phyloP scores from a whole-genome alignment of 1,140 invertebrate species.

The Acromyrmex heyeri region DNA sequence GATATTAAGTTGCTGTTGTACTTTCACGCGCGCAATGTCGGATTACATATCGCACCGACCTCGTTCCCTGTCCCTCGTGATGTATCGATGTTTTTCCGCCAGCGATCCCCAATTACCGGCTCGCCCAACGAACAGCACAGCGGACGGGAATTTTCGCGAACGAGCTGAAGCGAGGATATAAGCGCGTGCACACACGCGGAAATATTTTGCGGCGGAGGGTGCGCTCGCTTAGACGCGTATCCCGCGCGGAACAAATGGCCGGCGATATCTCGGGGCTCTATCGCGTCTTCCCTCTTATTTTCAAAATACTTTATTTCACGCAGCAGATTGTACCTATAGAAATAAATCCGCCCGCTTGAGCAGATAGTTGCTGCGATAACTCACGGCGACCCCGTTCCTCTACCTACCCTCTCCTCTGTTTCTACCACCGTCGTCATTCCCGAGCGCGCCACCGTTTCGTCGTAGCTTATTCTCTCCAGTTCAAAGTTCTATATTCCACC shows the following conservation, averaged over 20 bases:
- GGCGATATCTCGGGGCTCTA: constrained; percentile 71
- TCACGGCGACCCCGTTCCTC: constrained; percentile 67
- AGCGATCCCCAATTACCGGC: constrained; percentile 49
- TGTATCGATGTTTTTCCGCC: constrained; percentile 33
- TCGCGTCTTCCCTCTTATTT: constrained; percentile 74
- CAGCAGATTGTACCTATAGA: constrained; percentile 85
- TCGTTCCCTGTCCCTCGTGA: neutral
- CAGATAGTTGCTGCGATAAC: constrained; percentile 83
- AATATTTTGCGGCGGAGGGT: constrained; percentile 50
- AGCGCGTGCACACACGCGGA: constrained; percentile 52
- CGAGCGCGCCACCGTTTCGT: constrained; percentile 40
- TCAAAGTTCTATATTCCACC: constrained; percentile 75
- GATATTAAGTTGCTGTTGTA: neutral
- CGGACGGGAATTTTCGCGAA: constrained; percentile 27
- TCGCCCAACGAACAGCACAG: neutral
- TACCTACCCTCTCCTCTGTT: constrained; percentile 14
- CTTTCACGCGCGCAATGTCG: neutral
- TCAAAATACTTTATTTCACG: constrained; percentile 83
- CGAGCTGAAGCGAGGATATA: constrained; percentile 33
- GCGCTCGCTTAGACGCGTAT: constrained; percentile 50
- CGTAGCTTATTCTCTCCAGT: constrained; percentile 76
- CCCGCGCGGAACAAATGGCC: constrained; percentile 67
- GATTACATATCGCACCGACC: constrained; percentile 20
- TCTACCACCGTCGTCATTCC: constrained; percentile 42
- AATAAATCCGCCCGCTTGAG: constrained; percentile 84